phyloP scores from a whole-genome alignment of 2,888 invertebrate genomes.

The Bibio marci region DNA sequence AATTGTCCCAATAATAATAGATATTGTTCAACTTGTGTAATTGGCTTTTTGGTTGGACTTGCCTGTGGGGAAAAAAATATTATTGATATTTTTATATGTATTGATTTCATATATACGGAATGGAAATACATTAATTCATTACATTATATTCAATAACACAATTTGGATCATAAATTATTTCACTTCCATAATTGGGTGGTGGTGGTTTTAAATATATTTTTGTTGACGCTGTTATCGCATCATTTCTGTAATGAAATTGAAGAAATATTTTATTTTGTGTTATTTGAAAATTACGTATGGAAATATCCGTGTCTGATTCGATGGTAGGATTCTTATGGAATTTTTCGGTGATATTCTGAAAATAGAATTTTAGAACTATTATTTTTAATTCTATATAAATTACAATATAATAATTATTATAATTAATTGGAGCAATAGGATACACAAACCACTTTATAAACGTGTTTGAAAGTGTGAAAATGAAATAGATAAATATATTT shows the following conservation, averaged over 20 bases:
- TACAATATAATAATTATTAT: too few species aligned
- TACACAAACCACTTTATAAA: too few species aligned
- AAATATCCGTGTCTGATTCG: slow-evolving; percentile 43
- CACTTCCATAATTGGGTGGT: slow-evolving; percentile 49
- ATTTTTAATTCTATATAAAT: too few species aligned
- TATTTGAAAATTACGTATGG: slow-evolving; percentile 44
- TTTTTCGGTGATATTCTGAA: slow-evolving; percentile 41
- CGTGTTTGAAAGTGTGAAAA: too few species aligned
- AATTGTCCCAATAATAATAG: slow-evolving; percentile 43
- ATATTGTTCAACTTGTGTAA: slow-evolving; percentile 46
- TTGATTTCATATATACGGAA: too few species aligned
- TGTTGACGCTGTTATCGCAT: slow-evolving; percentile 29
- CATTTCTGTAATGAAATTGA: slow-evolving; percentile 24
- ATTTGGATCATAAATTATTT: slow-evolving; percentile 25
- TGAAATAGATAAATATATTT: too few species aligned
- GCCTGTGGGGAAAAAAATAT: slow-evolving; percentile 30
- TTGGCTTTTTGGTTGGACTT: slow-evolving; percentile 38
- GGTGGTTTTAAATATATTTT: slow-evolving; percentile 51
- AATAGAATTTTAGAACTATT: neutral
- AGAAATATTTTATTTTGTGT: slow-evolving; percentile 32
- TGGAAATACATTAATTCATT: too few species aligned
- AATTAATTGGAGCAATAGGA: too few species aligned
- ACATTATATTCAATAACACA: neutral
- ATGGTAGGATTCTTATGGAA: slow-evolving; percentile 38
- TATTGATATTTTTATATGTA: neutral